Percentiles rank a stretch among this genome's conserved stretches.
phyloP scores from a whole-genome alignment of 2,113 vertebrate genomes.

The Grantiella picta region DNA sequence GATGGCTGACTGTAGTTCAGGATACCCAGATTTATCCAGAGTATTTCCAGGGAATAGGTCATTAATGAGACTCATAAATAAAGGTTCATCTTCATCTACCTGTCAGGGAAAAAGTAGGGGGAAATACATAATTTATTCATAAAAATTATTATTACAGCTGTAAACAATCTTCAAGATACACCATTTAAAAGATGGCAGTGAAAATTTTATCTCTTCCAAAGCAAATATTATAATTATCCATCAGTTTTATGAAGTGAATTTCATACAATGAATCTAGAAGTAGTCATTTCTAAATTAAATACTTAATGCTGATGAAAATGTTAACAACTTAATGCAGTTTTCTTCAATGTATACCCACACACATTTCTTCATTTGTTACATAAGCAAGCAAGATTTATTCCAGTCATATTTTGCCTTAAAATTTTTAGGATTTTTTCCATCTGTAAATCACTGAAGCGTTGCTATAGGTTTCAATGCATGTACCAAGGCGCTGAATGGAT shows the following conservation, averaged over 20 bases:
- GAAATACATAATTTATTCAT: constrained; percentile 17
- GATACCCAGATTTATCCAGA: constrained; percentile 82
- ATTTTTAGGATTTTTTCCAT: neutral
- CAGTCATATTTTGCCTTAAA: neutral
- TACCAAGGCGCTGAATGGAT: neutral
- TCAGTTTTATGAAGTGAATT: neutral
- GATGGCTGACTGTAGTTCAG: constrained; percentile 80
- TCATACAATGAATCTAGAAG: neutral
- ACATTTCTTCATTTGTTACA: neutral
- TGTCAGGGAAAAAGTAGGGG: constrained; percentile 27
- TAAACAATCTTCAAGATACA: neutral
- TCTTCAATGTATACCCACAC: neutral
- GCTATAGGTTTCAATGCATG: neutral
- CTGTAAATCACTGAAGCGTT: neutral
- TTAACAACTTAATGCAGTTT: neutral
- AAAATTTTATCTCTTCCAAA: neutral
- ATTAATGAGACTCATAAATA: constrained; percentile 86
- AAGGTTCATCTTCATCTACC: constrained; percentile 86
- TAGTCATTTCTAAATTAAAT: constrained; percentile 27
- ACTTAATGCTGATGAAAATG: neutral
- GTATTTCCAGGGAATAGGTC: constrained; percentile 83
- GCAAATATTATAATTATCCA: neutral
- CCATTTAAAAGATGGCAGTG: neutral
- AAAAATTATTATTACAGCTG: neutral
- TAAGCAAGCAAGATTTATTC: neutral